Evolutionary conservation across 30 jellyfish, hydroid and myxozoan genomes (phyloP).

Genomic region (Mastigias papua): DNA sequence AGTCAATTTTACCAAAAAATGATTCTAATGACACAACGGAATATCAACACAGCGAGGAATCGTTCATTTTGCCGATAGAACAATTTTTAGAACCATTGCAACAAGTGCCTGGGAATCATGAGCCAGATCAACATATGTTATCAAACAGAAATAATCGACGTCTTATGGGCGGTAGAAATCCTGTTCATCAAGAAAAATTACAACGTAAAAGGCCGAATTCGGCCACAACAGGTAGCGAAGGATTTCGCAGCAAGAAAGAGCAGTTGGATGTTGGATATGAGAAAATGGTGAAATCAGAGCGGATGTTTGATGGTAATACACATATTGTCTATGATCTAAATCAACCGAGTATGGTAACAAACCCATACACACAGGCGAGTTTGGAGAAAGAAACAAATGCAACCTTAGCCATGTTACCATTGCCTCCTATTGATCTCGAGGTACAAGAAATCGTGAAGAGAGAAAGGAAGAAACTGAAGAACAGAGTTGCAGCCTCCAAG

Average conservation of each 20-base stretch:
- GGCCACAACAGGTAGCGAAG: not conserved
- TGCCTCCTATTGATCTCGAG: conserved; percentile 90
- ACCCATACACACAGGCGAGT: conserved; percentile 10
- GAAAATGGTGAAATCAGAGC: conserved; percentile 25
- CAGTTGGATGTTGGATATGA: conserved; percentile 10
- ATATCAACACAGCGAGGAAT: not conserved
- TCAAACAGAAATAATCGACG: not conserved
- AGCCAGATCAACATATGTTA: conserved; percentile 15
- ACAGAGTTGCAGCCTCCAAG: conserved; percentile 89
- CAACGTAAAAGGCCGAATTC: conserved; percentile 18
- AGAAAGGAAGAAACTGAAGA: conserved; percentile 79
- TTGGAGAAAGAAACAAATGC: conserved; percentile 17
- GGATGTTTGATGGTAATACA: conserved; percentile 33
- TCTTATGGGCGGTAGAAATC: not conserved
- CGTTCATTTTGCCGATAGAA: conserved; percentile 16
- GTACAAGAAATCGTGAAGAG: conserved; percentile 86
- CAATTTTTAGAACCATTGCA: conserved; percentile 67
- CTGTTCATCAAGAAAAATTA: not conserved
- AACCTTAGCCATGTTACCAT: conserved; percentile 48
- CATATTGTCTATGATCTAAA: conserved; percentile 10
- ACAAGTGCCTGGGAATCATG: conserved; percentile 69
- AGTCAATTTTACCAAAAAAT: conserved; percentile 48
- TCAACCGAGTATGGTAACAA: conserved; percentile 68
- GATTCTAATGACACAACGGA: not conserved
- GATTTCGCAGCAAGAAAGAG: conserved; percentile 2